Evolutionary conservation across 2,113 vertebrate species (phyloP), one percentile per base, ranked within the genome.

Genomic region (Anseranas semipalmata): DNA sequence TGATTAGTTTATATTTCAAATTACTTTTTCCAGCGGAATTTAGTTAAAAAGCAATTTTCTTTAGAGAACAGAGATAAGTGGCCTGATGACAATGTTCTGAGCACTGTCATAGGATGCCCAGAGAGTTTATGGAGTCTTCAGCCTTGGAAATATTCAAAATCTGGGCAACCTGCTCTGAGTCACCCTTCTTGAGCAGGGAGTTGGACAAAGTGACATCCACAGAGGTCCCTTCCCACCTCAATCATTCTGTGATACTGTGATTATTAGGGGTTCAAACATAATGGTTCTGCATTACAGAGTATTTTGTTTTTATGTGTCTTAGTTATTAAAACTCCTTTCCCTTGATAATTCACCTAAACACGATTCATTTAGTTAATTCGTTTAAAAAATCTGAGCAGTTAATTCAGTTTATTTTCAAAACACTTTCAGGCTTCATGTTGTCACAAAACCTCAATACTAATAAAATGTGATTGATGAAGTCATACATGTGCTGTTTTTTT

Each of bases 61-160:
- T 66, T 10, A 28, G 30, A 32, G 41, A 74, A 35, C 2, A 75
- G 18, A 39, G 9, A 7, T 60, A 12, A n/a, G 52, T 65, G 25
- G 5, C 28, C 8, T 27, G 27, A 33, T n/a, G 37, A 59, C 13
- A 67, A 1, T 39, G 20, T n/a, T 70, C 45, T 60, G 28, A 63
- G 5, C 9, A 43, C 6, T 28, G 41, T 3, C 3, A 71, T 0
- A 1, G 0, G 1, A n/a, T 77, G 13, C 12, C 39, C 8, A 14
- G 25, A 15, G 17, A 22, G 11, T 1, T 1, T 43, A 9, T 22
- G 13, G 3, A 35, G 37, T 5, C 53, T 41, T 20, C 14, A 3
- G 19, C 14, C 28, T n/a, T 46, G 8, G 28, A 67, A 15, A 14
- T 63, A 33, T 30, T 59, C 1, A 63, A 32, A 55, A 88, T 15